phyloP scores from a whole-genome alignment of 2,888 invertebrate species.

The Ennomos fuscantarius region DNA sequence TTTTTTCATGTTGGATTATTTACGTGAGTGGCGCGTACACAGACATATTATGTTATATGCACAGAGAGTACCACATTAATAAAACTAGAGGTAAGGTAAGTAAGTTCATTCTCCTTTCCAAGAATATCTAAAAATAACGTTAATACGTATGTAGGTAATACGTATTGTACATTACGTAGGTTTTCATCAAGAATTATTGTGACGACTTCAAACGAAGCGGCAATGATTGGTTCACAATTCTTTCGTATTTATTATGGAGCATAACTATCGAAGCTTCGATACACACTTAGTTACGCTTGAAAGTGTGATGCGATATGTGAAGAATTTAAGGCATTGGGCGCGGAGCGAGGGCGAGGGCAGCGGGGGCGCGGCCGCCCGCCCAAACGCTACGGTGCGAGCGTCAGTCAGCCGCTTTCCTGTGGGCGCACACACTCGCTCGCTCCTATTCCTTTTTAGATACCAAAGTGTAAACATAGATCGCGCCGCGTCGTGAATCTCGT shows the following conservation, averaged over 20 bases:
- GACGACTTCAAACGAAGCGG: constrained; percentile 10
- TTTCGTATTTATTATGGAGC: constrained; percentile 40
- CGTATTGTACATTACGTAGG: too few relatives aligned
- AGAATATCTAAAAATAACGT: too few relatives aligned
- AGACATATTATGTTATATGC: too few relatives aligned
- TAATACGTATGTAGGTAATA: too few relatives aligned
- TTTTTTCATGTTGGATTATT: too few relatives aligned
- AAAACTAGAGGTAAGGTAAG: too few relatives aligned
- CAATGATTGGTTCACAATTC: constrained; percentile 11
- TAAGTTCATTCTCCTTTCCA: too few relatives aligned
- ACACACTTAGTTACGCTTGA: constrained; percentile 61
- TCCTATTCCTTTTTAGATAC: constrained; percentile 27
- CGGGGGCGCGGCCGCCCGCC: constrained; percentile 70
- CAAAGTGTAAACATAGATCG: constrained; percentile 30
- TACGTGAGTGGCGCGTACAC: too few relatives aligned
- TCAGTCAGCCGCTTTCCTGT: constrained; percentile 42
- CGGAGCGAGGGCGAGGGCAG: constrained; percentile 63
- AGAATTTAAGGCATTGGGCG: constrained; percentile 65
- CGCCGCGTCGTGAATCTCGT: constrained; percentile 12
- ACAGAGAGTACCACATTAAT: too few relatives aligned
- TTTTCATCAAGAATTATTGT: too few relatives aligned
- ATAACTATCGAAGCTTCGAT: constrained; percentile 49
- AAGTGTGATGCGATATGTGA: constrained; percentile 60
- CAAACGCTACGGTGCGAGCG: constrained; percentile 49
- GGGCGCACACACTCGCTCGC: constrained; percentile 44